phyloP scores from a whole-genome alignment of 2,113 vertebrate species.

The Coregonus clupeaformis region DNA sequence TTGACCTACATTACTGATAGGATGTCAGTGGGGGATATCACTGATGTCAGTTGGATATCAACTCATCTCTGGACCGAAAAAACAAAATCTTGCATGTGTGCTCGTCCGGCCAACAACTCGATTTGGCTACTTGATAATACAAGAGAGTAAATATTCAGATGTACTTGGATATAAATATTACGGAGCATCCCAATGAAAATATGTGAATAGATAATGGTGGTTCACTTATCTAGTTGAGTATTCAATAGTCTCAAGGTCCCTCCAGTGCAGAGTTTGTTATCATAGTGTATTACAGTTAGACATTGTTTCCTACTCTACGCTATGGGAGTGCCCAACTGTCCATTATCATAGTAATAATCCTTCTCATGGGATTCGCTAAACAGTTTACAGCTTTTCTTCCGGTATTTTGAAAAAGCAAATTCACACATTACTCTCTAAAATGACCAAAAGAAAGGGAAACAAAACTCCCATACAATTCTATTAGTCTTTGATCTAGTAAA shows the following conservation, averaged over 20 bases:
- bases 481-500: conserved; percentile 10
- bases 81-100: too few species aligned
- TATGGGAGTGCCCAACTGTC: conserved; percentile 27
- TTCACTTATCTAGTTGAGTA: not conserved
- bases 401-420: not conserved
- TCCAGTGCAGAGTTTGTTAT: conserved; percentile 52
- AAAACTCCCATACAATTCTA: not conserved
- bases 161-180: not conserved
- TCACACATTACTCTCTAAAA: not conserved
- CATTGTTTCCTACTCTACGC: conserved; percentile 49
- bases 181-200: not conserved
- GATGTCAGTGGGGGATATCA: not conserved
- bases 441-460: not conserved
- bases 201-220: not conserved
- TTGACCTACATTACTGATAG: not conserved
- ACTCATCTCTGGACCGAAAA: not conserved
- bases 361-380: conserved; percentile 30
- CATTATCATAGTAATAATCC: conserved; percentile 37
- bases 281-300: conserved; percentile 33
- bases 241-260: conserved; percentile 29
- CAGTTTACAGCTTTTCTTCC: conserved; percentile 16
- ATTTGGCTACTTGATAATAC: too few species aligned
- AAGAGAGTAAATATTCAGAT: too few species aligned
- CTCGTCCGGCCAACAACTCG: too few species aligned
- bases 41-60: not conserved